Evolutionary conservation across 2,888 invertebrate genomes (phyloP), one percentile per base, ranked within the genome.

Genomic region (Acleris cristana): DNA sequence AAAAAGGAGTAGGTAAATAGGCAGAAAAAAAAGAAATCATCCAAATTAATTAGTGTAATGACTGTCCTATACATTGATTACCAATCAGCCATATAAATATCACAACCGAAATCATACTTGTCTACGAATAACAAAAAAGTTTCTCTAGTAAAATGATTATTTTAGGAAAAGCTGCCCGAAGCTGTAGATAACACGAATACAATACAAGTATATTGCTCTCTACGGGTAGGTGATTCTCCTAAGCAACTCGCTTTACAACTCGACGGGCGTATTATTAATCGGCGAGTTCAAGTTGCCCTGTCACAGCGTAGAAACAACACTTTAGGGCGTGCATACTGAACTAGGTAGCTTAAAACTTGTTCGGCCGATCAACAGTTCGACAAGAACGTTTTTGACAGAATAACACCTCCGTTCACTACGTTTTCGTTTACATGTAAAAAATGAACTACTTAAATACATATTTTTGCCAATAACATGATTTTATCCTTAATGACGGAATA

Each of bases 381-480:
- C 34, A 34, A 34, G 34, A 34, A 34, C 34, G 10, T 34, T 34
- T 34, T 34, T 34, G 34, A 34, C 10, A 34, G 34, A 34, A 34
- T 34, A 34, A 34, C 34, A 34, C 2, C 34, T 34, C 10, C 69
- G 74, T 73, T 71, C 68, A 73, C 81, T 81, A 79, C 72, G 71
- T 77, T 45, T 77, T 71, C 72, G 68, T 76, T 78, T 80, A 60
- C 59, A 53, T n/a, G 62, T 90, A 90, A 87, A 92, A 90, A 92
- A 89, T 88, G 85, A 78, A 80, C 90, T 90, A 90, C 80, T 80
- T 84, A 85, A 73, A 79, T 86, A 26, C 26, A 71, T 76, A 74
- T 83, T 81, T 75, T 80, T 81, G 83, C 82, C 81, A 82, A 79
- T 87, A 87, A 87, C 83, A 83, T 84, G 81, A 82, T 82, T 82